These are phyloP conservation scores for Dysmachus trigonus DNA, from an alignment of 2,888 invertebrate species.

Conservation along the genomic window DNA sequence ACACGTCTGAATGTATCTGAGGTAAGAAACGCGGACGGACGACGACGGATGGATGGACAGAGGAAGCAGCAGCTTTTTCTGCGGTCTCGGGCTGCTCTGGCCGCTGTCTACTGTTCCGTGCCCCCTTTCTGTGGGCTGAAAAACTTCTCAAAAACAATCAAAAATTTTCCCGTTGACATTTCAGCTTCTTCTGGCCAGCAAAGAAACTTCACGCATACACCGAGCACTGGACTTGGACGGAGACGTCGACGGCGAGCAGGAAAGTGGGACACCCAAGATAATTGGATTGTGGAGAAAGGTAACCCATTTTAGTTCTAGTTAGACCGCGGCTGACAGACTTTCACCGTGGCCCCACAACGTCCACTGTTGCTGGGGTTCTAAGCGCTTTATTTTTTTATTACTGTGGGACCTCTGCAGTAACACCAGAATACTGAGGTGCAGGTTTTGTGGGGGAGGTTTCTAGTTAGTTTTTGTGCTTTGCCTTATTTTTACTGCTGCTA, in stretches of 20 bases:
- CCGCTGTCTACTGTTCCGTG: background rate
- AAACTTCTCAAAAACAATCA: too few species aligned
- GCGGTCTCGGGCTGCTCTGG: background rate
- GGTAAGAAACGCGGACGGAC: background rate
- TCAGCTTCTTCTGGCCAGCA: background rate
- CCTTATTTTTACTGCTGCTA: background rate
- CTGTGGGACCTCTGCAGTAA: background rate
- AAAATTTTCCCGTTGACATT: background rate
- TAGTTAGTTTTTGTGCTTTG: background rate
- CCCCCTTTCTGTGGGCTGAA: background rate
- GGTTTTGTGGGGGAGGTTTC: background rate
- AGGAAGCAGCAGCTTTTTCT: background rate
- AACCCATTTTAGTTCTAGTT: constrained; percentile 3
- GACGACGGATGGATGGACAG: background rate
- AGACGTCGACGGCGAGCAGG: background rate
- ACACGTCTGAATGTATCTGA: background rate
- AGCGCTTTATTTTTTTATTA: background rate
- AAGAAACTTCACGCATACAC: background rate
- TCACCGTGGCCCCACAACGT: background rate
- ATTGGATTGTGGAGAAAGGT: constrained; percentile 17
- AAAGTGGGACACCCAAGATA: background rate
- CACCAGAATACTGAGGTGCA: background rate
- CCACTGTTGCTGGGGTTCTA: background rate
- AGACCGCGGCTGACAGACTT: background rate
- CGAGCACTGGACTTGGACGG: background rate